phyloP scores from a whole-genome alignment of 2,797 vertebrate species.

The Prionace glauca region DNA sequence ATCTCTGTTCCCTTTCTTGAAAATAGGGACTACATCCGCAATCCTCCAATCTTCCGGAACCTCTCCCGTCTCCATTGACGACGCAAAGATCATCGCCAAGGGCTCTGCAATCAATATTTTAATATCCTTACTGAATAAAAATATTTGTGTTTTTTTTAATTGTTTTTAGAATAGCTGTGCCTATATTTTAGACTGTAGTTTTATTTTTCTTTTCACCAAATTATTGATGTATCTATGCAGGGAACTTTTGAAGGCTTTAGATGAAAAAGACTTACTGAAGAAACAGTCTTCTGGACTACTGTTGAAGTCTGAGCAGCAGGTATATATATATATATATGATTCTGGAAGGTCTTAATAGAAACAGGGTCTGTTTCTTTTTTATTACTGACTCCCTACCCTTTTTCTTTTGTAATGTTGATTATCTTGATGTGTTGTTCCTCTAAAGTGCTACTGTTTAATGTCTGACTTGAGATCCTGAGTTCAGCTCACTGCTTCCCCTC shows the following conservation, averaged over 20 bases:
- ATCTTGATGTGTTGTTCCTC: background rate
- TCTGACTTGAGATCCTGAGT: background rate
- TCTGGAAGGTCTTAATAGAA: background rate
- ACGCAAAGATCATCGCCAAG: too few species aligned
- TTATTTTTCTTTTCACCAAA: background rate
- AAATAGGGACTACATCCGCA: too few species aligned
- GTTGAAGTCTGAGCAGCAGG: constrained; percentile 69
- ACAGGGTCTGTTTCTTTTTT: background rate
- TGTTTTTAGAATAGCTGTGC: background rate
- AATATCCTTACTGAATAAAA: background rate
- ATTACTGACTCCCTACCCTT: background rate
- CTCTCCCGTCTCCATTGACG: too few species aligned
- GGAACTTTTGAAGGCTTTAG: constrained; percentile 69
- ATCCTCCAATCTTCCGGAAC: too few species aligned
- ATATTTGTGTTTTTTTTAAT: background rate
- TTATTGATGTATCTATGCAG: constrained; percentile 51
- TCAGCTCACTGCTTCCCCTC: background rate
- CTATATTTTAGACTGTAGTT: background rate
- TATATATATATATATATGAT: constrained; percentile 54
- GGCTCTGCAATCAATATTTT: too few species aligned
- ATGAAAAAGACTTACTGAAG: constrained; percentile 65
- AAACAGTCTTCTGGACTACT: constrained; percentile 67
- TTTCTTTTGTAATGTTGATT: background rate
- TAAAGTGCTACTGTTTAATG: background rate
- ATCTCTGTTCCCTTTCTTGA: too few species aligned